Evolutionary conservation across 1,140 invertebrate species (phyloP), one percentile per base, ranked within the genome.

Genomic region (Ericerus pela): DNA sequence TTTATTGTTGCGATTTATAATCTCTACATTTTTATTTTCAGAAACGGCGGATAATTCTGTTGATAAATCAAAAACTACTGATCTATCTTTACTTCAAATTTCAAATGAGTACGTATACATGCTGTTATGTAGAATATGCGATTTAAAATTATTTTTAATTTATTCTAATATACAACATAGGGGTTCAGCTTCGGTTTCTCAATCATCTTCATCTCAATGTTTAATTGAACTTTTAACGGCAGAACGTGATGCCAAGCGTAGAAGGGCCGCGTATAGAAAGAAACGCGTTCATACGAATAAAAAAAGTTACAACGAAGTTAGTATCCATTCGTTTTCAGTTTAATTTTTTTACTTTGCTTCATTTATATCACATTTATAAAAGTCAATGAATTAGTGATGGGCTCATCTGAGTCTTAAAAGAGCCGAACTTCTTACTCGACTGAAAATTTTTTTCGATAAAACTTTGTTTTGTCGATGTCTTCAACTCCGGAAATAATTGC

Each of bases 211-310:
- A 24, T 47, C 41, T 5, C 22, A 5, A 22, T 47, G 41, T 47
- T 22, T 47, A 24, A 47, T 58, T 28, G 57, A 58, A 3, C 8
- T 58, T 14, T 53, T 58, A 2, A 29, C 53, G 30, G 57, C 53
- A 6, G 36, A 58, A 51, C 54, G 57, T 47, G 57, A 58, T n/a
- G 38, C 53, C 53, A 58, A 58, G 54, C 51, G 57, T 16, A 54
- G 57, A 28, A 54, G 57, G 37, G 24, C n/a, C n/a, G 53, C 57
- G 47, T 53, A 58, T 58, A 29, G 57, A 24, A 53, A 53, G 28
- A 58, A 58, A 58, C 24, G 38, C 31, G 53, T 58, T 41, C 57
- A 58, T 18, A 33, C 53, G 6, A 41, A 58, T 58, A 38, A 53
- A 33, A 58, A 58, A 54, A 54, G 36, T n/a, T 58, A 58, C 22